Conservation (phyloP, 1,140 invertebrate species). For the Physella acuta region DNA sequence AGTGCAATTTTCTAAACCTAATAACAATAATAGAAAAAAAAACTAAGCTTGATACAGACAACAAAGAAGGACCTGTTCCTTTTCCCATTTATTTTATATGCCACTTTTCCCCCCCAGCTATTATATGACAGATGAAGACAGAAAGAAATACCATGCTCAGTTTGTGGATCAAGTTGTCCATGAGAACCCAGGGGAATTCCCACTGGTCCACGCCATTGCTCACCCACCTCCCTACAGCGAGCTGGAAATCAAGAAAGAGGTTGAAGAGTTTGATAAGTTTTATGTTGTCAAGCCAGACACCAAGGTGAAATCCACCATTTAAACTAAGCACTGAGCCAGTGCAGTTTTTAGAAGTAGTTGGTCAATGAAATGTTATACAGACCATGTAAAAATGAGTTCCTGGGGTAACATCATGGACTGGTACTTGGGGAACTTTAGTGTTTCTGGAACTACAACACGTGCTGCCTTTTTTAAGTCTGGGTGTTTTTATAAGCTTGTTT, state of each 20-base stretch:
- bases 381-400: too few species aligned
- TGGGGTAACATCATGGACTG: too few species aligned
- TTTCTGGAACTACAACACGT: too few species aligned
- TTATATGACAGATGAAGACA: constrained; percentile 29
- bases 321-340: background rate
- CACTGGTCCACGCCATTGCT: constrained; percentile 20
- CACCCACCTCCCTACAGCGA: constrained; percentile 24
- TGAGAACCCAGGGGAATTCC: constrained; percentile 35
- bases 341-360: background rate
- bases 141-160: constrained; percentile 35
- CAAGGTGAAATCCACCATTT: constrained; percentile 25
- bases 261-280: constrained; percentile 34
- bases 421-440: too few species aligned
- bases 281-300: constrained; percentile 30
- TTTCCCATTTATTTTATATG: too few species aligned
- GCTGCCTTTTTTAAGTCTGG: too few species aligned
- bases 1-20: too few species aligned
- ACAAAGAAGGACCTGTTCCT: too few species aligned
- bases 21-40: too few species aligned
- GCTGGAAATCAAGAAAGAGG: constrained; percentile 33
- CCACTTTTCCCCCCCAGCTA: too few species aligned
- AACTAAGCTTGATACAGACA: too few species aligned
- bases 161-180: constrained; percentile 38
- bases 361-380: background rate
- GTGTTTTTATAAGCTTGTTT: too few species aligned